A percentile compares a stretch with the other conserved stretches of the same genome.
phyloP scores from a whole-genome alignment of 1,140 invertebrate species.

The Portunus trituberculatus region DNA sequence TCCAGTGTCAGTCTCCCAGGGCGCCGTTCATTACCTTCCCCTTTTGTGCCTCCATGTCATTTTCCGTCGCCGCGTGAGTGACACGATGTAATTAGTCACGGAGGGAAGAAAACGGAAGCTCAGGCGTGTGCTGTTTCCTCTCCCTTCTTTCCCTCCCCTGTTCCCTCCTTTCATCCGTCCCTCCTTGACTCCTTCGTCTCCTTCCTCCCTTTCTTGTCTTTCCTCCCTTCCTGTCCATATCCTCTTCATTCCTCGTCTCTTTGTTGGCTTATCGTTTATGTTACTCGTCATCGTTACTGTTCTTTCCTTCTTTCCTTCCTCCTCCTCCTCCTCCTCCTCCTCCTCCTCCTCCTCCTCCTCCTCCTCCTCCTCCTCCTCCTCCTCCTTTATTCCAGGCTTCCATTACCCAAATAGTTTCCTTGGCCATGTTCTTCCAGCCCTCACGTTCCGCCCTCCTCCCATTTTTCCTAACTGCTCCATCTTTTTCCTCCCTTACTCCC shows the following conservation, averaged over 20 bases:
- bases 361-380: constrained; percentile 31
- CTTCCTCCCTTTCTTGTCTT: background rate
- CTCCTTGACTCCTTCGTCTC: background rate
- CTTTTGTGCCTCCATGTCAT: background rate
- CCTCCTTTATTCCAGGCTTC: background rate
- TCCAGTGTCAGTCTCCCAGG: background rate
- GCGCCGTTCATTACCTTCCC: background rate
- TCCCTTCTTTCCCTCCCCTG: background rate
- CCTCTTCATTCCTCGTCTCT: background rate
- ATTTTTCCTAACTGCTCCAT: background rate
- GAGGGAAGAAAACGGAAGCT: background rate
- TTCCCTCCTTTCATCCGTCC: too few relatives aligned
- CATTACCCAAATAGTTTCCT: background rate
- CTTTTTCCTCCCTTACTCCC: background rate
- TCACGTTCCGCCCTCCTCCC: background rate
- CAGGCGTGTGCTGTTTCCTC: background rate
- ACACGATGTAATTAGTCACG: constrained; percentile 1
- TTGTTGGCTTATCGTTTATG: background rate
- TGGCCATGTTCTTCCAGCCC: background rate
- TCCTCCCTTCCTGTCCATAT: background rate
- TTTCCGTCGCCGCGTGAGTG: background rate
- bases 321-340: constrained; percentile 27
- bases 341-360: background rate
- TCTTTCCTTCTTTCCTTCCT: background rate
- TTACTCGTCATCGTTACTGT: background rate